phyloP scores from a whole-genome alignment of 2,888 invertebrate species.

The Abscondita cerata region DNA sequence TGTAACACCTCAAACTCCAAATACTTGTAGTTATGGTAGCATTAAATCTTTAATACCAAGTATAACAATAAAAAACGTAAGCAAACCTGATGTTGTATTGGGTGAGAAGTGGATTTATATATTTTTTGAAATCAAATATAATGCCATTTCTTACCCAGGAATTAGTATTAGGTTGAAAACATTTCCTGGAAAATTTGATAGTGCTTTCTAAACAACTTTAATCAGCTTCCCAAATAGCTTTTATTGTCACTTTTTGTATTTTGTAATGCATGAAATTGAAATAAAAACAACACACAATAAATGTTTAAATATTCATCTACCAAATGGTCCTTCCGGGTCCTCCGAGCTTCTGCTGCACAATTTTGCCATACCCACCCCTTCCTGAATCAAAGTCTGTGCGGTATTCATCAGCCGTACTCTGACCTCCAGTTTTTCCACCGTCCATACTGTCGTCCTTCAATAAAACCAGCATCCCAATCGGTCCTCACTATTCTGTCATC shows the following conservation, averaged over 20 bases:
- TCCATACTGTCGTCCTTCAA: slow-evolving; percentile 98
- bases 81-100: slow-evolving; percentile 57
- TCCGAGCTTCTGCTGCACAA: slow-evolving; percentile 84
- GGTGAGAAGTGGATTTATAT: slow-evolving; percentile 47
- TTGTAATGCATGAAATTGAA: background rate
- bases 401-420: slow-evolving; percentile 98
- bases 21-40: slow-evolving; percentile 53
- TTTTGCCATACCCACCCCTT: slow-evolving; percentile 96
- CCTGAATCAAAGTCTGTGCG: slow-evolving; percentile 96
- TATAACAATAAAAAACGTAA: slow-evolving; percentile 52
- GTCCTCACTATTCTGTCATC: slow-evolving; percentile 97
- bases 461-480: slow-evolving; percentile 99
- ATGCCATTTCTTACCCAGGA: slow-evolving; percentile 16
- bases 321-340: slow-evolving; percentile 55
- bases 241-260: no score
- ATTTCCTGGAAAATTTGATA: no score
- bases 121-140: background rate
- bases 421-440: slow-evolving; percentile 98
- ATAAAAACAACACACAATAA: background rate
- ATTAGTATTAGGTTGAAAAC: no score
- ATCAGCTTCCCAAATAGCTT: no score
- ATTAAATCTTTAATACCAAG: slow-evolving; percentile 50
- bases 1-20: slow-evolving; percentile 31
- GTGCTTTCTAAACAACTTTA: no score
- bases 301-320: slow-evolving; percentile 49